A percentile compares a stretch with the other conserved stretches of the same genome.
Evolutionary conservation across 1,140 invertebrate genomes (phyloP).

Genomic region (Goniozus legneri): DNA sequence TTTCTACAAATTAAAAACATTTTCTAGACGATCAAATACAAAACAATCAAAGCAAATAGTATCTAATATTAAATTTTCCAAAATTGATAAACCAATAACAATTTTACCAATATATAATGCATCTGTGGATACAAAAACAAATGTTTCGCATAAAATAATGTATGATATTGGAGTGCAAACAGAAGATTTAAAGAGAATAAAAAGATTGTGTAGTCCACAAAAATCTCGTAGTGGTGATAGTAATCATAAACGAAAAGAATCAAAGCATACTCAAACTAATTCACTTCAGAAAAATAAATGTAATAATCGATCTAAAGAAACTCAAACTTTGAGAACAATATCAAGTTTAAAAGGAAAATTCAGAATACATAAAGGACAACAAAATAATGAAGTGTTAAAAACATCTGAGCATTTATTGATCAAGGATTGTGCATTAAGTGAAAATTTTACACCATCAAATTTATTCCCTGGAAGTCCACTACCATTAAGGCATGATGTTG

Average conservation of each 20-base stretch:
- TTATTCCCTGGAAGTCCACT: conserved; percentile 48
- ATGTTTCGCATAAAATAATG: conserved; percentile 21
- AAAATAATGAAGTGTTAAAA: conserved; percentile 15
- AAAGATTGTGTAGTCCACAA: conserved; percentile 24
- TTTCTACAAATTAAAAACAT: not conserved
- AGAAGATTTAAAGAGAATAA: conserved; percentile 36
- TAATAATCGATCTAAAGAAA: conserved; percentile 46
- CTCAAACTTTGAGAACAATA: conserved; percentile 47
- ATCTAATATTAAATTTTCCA: conserved; percentile 2
- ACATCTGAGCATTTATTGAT: conserved; percentile 18
- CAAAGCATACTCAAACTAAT: conserved; percentile 55
- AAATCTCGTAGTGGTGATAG: conserved; percentile 24
- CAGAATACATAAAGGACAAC: conserved; percentile 31
- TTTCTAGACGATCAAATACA: conserved; percentile 15
- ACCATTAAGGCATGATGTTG: conserved; percentile 41
- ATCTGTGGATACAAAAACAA: not conserved
- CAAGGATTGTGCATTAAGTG: conserved; percentile 35
- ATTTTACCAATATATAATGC: conserved; percentile 29
- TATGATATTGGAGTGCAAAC: conserved; percentile 45
- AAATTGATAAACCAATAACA: conserved; percentile 20
- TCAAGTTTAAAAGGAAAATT: conserved; percentile 17
- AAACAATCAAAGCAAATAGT: conserved; percentile 10
- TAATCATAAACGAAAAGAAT: conserved; percentile 37
- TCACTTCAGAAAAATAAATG: conserved; percentile 32
- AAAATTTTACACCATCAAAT: conserved; percentile 44